Conservation (phyloP, 2,888 invertebrate genomes). For the Amitus sp. region DNA sequence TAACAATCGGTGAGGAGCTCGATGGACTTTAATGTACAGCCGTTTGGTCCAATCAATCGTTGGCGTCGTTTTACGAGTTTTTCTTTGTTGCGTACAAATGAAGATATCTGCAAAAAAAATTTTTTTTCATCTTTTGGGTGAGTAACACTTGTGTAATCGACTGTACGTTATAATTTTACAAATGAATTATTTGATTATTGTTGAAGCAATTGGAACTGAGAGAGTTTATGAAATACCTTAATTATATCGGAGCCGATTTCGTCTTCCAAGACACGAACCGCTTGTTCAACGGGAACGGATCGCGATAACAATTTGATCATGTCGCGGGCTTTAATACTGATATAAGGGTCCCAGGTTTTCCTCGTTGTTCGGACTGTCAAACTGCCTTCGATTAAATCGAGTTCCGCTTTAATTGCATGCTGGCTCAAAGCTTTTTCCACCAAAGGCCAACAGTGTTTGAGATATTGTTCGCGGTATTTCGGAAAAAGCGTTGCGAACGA, state of each 20-base stretch:
- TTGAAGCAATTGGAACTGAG: neutral
- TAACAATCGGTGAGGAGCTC: slow-evolving; percentile 97
- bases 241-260: slow-evolving; percentile 95
- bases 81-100: slow-evolving; percentile 88
- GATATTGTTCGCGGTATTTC: slow-evolving; percentile 95
- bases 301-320: slow-evolving; percentile 93
- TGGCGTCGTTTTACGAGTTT: slow-evolving; percentile 95
- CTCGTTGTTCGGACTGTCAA: slow-evolving; percentile 94
- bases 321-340: slow-evolving; percentile 95
- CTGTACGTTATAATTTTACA: too few relatives aligned
- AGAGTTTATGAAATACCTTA: slow-evolving; percentile 66
- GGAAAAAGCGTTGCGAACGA: slow-evolving; percentile 97
- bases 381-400: slow-evolving; percentile 93
- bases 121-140: neutral
- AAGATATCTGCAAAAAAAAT: slow-evolving; percentile 74
- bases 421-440: slow-evolving; percentile 87
- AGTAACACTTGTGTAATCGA: too few relatives aligned
- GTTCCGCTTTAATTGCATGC: slow-evolving; percentile 83
- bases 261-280: slow-evolving; percentile 86
- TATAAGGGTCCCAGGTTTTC: slow-evolving; percentile 99
- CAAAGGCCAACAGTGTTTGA: slow-evolving; percentile 94
- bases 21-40: slow-evolving; percentile 97
- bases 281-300: slow-evolving; percentile 97
- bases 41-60: slow-evolving; percentile 95
- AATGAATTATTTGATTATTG: neutral